These are phyloP conservation scores for Darevskia nairensis DNA, from an alignment of 2,797 vertebrate genomes.

Conservation along the genomic window DNA sequence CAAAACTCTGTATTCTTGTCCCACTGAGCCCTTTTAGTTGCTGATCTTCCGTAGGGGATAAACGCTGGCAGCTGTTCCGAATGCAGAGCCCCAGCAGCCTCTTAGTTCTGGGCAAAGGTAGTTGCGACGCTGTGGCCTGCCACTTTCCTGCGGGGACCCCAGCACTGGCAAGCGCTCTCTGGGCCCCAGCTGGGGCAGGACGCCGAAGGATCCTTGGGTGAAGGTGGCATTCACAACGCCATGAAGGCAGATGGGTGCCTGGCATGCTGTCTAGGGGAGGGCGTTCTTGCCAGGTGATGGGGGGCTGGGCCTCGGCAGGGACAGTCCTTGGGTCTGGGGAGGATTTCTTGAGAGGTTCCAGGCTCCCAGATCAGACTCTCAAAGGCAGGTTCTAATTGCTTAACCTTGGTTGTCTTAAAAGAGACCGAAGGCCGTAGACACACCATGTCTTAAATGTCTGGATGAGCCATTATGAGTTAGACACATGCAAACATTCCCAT, in stretches of 20 bases:
- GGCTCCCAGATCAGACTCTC: not conserved
- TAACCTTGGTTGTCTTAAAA: not conserved
- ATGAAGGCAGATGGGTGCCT: not conserved
- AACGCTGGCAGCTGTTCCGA: not conserved
- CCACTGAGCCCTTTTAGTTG: slow-evolving; percentile 74
- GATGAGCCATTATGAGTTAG: not conserved
- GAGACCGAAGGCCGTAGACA: no score
- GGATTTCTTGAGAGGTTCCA: no score
- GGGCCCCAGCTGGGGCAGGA: no score
- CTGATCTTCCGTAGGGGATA: not conserved
- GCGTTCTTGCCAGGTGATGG: no score
- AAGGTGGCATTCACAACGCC: rapidly evolving
- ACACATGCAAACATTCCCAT: not conserved
- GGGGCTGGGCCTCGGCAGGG: not conserved
- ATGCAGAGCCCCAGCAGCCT: no score
- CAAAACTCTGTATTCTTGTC: slow-evolving; percentile 66
- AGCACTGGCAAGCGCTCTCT: rapidly evolving
- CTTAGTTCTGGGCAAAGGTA: not conserved
- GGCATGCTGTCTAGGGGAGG: not conserved
- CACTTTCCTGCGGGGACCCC: rapidly evolving
- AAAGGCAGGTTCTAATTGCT: not conserved
- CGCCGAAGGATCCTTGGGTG: no score
- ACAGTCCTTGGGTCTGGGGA: not conserved
- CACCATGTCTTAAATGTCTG: no score
- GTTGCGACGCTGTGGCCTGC: not conserved